phyloP scores from a whole-genome alignment of 2,797 vertebrate genomes.

The Schizothorax lantsangensis region DNA sequence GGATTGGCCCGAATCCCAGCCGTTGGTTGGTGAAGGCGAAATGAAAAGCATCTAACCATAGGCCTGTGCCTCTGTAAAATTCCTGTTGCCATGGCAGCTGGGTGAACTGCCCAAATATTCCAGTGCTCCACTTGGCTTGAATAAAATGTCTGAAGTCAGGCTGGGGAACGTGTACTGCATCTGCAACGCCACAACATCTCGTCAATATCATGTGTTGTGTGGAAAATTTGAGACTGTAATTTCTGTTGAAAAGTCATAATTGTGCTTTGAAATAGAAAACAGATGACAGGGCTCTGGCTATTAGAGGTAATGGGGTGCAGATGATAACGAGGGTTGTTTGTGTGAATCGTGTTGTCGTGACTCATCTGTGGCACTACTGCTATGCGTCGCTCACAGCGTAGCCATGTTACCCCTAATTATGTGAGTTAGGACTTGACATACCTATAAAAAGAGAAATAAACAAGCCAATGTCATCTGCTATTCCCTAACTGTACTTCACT shows the following conservation, averaged over 20 bases:
- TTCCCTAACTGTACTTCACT: slow-evolving; percentile 8
- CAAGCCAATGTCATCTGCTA: slow-evolving; percentile 11
- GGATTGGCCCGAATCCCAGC: slow-evolving; percentile 79
- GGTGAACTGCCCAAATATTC: slow-evolving; percentile 85
- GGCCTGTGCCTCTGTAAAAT: slow-evolving; percentile 83
- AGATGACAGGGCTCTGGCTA: slow-evolving; percentile 34
- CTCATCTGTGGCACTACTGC: slow-evolving; percentile 24
- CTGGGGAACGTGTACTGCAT: slow-evolving; percentile 51
- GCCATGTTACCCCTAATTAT: slow-evolving; percentile 26
- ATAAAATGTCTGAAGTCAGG: slow-evolving; percentile 62
- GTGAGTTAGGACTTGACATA: slow-evolving; percentile 7
- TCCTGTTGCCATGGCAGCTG: slow-evolving; percentile 88
- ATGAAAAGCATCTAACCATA: slow-evolving; percentile 81
- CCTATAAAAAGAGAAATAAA: slow-evolving; percentile 23
- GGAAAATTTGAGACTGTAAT: slow-evolving; percentile 27
- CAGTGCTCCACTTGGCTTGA: slow-evolving; percentile 67
- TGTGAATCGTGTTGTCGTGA: slow-evolving; percentile 31
- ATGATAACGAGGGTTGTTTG: slow-evolving; percentile 42
- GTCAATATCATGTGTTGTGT: slow-evolving; percentile 5
- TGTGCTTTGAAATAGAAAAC: slow-evolving; percentile 29
- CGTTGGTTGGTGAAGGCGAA: slow-evolving; percentile 77
- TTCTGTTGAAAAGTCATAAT: slow-evolving; percentile 26
- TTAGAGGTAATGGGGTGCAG: slow-evolving; percentile 41
- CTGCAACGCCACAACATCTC: slow-evolving; percentile 43
- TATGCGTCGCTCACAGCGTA: slow-evolving; percentile 20